phyloP scores from a whole-genome alignment of 2,888 invertebrate species.

The Zhengitettix transpicula region DNA sequence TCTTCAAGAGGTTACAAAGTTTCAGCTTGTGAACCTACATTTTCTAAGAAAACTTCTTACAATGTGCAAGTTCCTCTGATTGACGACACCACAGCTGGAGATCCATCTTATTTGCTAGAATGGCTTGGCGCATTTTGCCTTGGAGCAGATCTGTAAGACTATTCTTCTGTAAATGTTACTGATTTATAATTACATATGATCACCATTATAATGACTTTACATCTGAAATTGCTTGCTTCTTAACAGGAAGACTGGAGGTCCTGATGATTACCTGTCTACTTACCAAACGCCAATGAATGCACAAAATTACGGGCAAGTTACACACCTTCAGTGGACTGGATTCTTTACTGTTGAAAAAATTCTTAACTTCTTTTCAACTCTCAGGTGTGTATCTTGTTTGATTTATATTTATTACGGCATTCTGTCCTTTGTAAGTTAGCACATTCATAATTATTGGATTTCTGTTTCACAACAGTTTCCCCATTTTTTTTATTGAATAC shows the following conservation, averaged over 20 bases:
- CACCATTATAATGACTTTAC: not conserved
- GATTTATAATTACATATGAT: not conserved
- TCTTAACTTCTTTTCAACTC: slow-evolving; percentile 20
- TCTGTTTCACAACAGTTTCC: too few relatives aligned
- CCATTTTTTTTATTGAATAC: too few relatives aligned
- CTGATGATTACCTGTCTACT: slow-evolving; percentile 24
- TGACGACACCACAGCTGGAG: slow-evolving; percentile 16
- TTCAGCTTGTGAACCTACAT: slow-evolving; percentile 26
- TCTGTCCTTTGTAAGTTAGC: too few relatives aligned
- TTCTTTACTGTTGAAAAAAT: slow-evolving; percentile 30
- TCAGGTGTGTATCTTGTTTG: slow-evolving; percentile 20
- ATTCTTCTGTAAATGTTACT: not conserved
- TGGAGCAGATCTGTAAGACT: slow-evolving; percentile 23
- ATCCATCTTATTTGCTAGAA: slow-evolving; percentile 28
- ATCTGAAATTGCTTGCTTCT: too few relatives aligned
- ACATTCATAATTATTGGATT: too few relatives aligned
- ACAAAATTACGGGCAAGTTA: slow-evolving; percentile 22
- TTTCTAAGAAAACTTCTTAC: slow-evolving; percentile 21
- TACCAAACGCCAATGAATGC: slow-evolving; percentile 26
- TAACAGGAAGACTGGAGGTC: slow-evolving; percentile 18
- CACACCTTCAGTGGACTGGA: slow-evolving; percentile 30
- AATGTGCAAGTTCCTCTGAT: slow-evolving; percentile 26
- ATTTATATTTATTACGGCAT: too few relatives aligned
- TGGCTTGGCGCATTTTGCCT: slow-evolving; percentile 37
- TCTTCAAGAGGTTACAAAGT: slow-evolving; percentile 27